Percentiles rank a stretch among this genome's conserved stretches.
These are phyloP conservation scores for Procambarus clarkii DNA, from an alignment of 1,140 invertebrate species.

Conservation along the genomic window DNA sequence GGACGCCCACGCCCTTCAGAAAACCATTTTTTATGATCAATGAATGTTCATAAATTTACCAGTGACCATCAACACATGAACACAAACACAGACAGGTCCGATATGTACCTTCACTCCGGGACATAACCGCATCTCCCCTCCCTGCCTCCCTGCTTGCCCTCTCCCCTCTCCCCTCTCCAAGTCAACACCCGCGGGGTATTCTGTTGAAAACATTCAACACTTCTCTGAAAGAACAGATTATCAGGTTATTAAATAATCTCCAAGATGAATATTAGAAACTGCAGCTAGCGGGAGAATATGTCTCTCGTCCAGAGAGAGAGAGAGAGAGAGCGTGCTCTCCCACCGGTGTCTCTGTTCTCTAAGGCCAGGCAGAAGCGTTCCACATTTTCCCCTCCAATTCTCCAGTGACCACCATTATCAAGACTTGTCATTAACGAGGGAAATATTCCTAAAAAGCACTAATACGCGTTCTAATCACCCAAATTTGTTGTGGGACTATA, in stretches of 20 bases:
- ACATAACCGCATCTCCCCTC: too few relatives aligned
- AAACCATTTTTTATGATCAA: too few relatives aligned
- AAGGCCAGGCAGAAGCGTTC: neutral
- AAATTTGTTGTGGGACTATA: neutral
- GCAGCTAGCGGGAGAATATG: too few relatives aligned
- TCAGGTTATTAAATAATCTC: slow-evolving; percentile 1
- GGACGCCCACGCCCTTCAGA: too few relatives aligned
- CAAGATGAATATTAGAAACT: neutral
- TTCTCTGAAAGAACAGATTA: neutral
- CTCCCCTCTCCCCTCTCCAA: too few relatives aligned
- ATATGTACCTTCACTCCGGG: too few relatives aligned
- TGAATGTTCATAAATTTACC: too few relatives aligned
- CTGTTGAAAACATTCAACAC: neutral
- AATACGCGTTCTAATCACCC: slow-evolving; percentile 28
- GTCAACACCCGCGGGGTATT: neutral
- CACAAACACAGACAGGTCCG: too few relatives aligned
- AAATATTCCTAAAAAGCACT: neutral
- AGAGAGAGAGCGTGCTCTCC: neutral
- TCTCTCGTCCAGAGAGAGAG: neutral
- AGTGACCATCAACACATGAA: too few relatives aligned
- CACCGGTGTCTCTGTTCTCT: neutral
- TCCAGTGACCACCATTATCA: neutral
- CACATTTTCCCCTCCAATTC: neutral
- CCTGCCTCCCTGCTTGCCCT: neutral
- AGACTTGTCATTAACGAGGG: neutral